phyloP scores from a whole-genome alignment of 2,888 invertebrate species.

The Acleris holmiana region DNA sequence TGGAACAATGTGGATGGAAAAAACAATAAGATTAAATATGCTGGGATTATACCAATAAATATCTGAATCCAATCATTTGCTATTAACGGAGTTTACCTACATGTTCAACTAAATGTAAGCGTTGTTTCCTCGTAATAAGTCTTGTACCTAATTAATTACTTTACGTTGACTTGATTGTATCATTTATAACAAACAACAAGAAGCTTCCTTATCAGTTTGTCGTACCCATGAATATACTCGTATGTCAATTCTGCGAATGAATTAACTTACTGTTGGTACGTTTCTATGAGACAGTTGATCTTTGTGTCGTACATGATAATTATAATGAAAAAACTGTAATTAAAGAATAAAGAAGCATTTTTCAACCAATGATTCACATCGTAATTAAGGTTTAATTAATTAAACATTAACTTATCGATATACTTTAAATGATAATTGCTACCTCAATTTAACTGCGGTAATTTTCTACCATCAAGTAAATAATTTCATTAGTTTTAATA shows the following conservation, averaged over 20 bases:
- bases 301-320: not conserved
- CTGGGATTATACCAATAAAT: not conserved
- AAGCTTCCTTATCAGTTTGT: conserved; percentile 24
- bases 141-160: conserved; percentile 1
- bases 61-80: not conserved
- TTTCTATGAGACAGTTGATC: conserved; percentile 10
- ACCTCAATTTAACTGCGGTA: not conserved
- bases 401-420: conserved; percentile 29
- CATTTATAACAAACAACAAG: conserved; percentile 31
- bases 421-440: conserved; percentile 13
- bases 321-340: conserved; percentile 3
- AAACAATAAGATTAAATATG: not conserved
- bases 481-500: not conserved
- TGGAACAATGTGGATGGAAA: not conserved
- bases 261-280: conserved; percentile 14
- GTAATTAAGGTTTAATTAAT: conserved; percentile 22
- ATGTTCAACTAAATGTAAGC: not conserved
- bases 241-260: conserved; percentile 9
- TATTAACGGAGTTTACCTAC: not conserved
- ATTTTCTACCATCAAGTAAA: not conserved
- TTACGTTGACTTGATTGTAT: conserved; percentile 2
- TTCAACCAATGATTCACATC: conserved; percentile 12
- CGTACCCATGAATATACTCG: conserved; percentile 15
- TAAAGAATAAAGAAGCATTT: conserved; percentile 8
- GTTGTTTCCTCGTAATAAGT: not conserved